Percentiles rank a stretch among this genome's conserved stretches.
phyloP scores from a whole-genome alignment of 1,140 invertebrate genomes.

The Pollicipes pollicipes region DNA sequence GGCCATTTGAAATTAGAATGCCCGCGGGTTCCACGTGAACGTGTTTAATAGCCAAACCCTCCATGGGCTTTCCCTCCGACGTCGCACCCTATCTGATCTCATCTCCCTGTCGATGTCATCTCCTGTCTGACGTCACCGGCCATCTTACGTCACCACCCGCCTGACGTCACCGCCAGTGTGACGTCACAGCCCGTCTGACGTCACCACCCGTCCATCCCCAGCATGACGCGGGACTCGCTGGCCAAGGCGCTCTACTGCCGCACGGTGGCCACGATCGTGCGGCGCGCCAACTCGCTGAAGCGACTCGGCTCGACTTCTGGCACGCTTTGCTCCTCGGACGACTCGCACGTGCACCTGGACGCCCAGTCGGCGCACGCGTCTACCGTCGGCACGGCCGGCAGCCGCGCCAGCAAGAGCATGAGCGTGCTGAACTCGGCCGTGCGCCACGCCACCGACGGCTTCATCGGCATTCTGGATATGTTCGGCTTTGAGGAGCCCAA shows the following conservation, averaged over 20 bases:
- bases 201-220: neutral
- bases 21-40: too few relatives aligned
- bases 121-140: too few relatives aligned
- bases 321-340: constrained; percentile 35
- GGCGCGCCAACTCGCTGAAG: constrained; percentile 78
- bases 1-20: too few relatives aligned
- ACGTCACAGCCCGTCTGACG: too few relatives aligned
- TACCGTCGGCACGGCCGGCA: constrained; percentile 63
- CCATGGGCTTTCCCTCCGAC: too few relatives aligned
- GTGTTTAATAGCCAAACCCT: too few relatives aligned
- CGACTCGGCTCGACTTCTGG: constrained; percentile 63
- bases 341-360: neutral
- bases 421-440: constrained; percentile 77
- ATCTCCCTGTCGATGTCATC: too few relatives aligned
- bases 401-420: constrained; percentile 60
- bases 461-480: constrained; percentile 88
- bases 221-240: constrained; percentile 46
- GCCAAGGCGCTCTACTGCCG: constrained; percentile 85
- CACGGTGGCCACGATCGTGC: constrained; percentile 83
- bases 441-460: constrained; percentile 79
- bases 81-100: too few relatives aligned
- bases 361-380: constrained; percentile 58
- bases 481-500: constrained; percentile 71
- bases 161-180: too few relatives aligned
- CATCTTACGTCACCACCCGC: too few relatives aligned